These are phyloP conservation scores for Vollenhovia emeryi DNA, from an alignment of 1,140 invertebrate species.

Conservation along the genomic window DNA sequence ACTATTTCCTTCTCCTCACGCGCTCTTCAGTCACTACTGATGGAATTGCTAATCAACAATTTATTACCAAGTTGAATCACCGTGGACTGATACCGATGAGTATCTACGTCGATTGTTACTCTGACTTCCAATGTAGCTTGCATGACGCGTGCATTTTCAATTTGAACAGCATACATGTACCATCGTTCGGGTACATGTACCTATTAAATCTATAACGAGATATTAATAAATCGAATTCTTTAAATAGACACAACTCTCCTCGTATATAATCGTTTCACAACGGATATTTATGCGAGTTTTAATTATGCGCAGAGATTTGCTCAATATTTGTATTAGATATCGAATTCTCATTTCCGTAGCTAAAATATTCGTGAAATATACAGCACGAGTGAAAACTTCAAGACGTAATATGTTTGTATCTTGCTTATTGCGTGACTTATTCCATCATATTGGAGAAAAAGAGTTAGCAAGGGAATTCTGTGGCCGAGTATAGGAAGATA, in stretches of 20 bases:
- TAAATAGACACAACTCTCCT: background rate
- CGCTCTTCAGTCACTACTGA: background rate
- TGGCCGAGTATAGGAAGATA: conserved; percentile 76
- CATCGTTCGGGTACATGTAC: background rate
- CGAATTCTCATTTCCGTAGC: background rate
- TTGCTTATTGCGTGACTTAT: conserved; percentile 34
- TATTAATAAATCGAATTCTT: conserved; percentile 43
- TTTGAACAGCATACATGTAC: background rate
- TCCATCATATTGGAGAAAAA: conserved; percentile 12
- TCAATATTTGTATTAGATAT: background rate
- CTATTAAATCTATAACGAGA: conserved; percentile 55
- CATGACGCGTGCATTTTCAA: conserved; percentile 60
- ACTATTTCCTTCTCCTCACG: background rate
- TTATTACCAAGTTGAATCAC: conserved; percentile 62
- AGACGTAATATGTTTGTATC: background rate
- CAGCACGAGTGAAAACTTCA: background rate
- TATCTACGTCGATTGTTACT: conserved; percentile 21
- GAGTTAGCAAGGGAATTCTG: conserved; percentile 24
- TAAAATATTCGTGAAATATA: conserved; percentile 35
- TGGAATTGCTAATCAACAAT: conserved; percentile 64
- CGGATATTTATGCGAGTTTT: background rate
- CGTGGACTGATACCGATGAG: conserved; percentile 31
- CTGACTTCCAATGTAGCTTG: background rate
- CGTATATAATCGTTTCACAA: background rate
- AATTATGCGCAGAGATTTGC: background rate